A percentile compares a stretch with the other conserved stretches of the same genome.
These are phyloP conservation scores for Enteromius unitaeniatus DNA, from an alignment of 2,797 vertebrate genomes.

Conservation along the genomic window DNA sequence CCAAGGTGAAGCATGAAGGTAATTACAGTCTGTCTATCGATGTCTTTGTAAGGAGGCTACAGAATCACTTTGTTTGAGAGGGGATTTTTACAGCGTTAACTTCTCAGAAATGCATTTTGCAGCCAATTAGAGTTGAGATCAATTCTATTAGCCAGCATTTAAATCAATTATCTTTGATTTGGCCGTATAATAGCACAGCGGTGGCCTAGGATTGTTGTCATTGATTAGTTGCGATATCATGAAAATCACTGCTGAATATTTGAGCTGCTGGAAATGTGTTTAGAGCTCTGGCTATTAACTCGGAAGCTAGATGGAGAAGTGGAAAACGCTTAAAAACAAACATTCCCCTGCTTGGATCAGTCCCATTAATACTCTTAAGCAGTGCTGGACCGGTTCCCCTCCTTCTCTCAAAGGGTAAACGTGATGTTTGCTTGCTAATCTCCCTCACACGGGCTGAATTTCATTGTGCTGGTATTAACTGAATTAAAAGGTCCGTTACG, in stretches of 20 bases:
- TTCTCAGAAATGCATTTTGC: conserved; percentile 10
- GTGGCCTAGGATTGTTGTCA: conserved; percentile 31
- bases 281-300: conserved; percentile 16
- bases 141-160: conserved; percentile 40
- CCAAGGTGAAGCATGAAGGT: conserved; percentile 45
- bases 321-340: conserved; percentile 55
- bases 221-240: conserved; percentile 49
- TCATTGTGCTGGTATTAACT: conserved; percentile 37
- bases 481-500: conserved; percentile 44
- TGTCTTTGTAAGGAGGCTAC: conserved; percentile 22
- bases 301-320: conserved; percentile 11
- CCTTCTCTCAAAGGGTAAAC: conserved; percentile 67
- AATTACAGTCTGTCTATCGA: conserved; percentile 42
- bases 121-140: conserved; percentile 41
- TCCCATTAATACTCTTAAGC: conserved; percentile 64
- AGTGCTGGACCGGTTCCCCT: conserved; percentile 67
- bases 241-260: conserved; percentile 11
- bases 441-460: conserved; percentile 44
- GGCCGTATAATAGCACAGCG: conserved; percentile 41
- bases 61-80: background rate
- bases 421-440: conserved; percentile 66
- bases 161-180: conserved; percentile 56
- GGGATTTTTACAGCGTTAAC: background rate
- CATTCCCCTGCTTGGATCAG: conserved; percentile 65
- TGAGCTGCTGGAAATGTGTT: conserved; percentile 17